Conservation (phyloP, 2,888 invertebrate species). For the Drosophila cognata region DNA sequence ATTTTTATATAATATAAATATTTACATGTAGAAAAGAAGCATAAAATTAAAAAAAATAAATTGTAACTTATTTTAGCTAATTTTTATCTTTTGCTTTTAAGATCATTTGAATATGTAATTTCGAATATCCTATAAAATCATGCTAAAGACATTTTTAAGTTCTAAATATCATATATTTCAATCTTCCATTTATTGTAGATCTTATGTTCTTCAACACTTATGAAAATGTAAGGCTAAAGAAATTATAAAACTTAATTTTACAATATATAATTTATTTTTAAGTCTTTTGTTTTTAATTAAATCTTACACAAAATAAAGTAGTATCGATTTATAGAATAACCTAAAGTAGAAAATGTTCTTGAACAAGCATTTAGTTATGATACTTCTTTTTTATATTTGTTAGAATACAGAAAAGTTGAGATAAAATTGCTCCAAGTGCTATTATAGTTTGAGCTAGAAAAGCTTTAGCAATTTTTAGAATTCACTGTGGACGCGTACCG, state of each 20-base stretch:
- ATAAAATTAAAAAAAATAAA: background rate
- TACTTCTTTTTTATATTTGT: background rate
- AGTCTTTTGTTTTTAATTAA: background rate
- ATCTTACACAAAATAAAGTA: background rate
- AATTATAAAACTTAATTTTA: background rate
- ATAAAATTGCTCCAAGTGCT: background rate
- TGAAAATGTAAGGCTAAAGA: background rate
- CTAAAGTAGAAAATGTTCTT: background rate
- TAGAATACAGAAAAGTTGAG: background rate
- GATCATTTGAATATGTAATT: conserved; percentile 3
- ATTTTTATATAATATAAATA: background rate
- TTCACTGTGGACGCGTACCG: background rate
- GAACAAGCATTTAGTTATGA: background rate
- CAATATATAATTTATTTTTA: no score
- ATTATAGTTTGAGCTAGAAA: background rate
- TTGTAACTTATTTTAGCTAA: background rate
- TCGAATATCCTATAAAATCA: background rate
- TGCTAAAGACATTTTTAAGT: background rate
- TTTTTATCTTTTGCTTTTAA: background rate
- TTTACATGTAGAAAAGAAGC: background rate
- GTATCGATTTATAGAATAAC: background rate
- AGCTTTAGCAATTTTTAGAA: background rate
- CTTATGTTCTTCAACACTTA: background rate
- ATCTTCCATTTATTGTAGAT: background rate
- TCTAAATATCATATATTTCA: background rate